Conservation (phyloP, 2,888 invertebrate species). For the Leptothorax acervorum region DNA sequence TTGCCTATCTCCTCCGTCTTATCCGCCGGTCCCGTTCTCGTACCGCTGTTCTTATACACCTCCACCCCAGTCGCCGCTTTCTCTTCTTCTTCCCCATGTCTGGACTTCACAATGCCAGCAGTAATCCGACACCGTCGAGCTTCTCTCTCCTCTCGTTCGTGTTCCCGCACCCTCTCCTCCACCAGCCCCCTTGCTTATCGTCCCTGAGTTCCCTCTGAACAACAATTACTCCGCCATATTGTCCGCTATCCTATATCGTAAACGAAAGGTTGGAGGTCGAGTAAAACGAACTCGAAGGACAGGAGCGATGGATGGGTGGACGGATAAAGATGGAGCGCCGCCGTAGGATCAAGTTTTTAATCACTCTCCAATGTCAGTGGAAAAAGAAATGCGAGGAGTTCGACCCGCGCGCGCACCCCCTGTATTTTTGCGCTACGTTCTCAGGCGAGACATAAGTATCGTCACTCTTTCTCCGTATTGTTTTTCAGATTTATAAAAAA, state of each 20-base stretch:
- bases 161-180: conserved; percentile 36
- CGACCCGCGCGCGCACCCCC: conserved; percentile 1
- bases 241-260: conserved; percentile 76
- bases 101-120: conserved; percentile 79
- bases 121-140: conserved; percentile 81
- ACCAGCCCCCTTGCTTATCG: conserved; percentile 39
- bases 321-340: conserved; percentile 72
- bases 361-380: conserved; percentile 80
- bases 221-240: conserved; percentile 81
- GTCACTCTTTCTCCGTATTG: conserved; percentile 23
- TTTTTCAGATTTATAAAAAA: background rate
- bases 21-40: conserved; percentile 55
- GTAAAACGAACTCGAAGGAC: conserved; percentile 61
- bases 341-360: conserved; percentile 81
- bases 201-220: conserved; percentile 67
- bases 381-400: conserved; percentile 74
- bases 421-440: conserved; percentile 25
- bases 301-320: conserved; percentile 63
- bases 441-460: conserved; percentile 60
- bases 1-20: conserved; percentile 41
- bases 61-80: conserved; percentile 47
- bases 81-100: conserved; percentile 72
- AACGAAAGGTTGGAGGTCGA: conserved; percentile 68
- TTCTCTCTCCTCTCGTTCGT: conserved; percentile 49
- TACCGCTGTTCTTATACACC: conserved; percentile 51